Evolutionary conservation across 2,888 invertebrate species (phyloP), one percentile per base, ranked within the genome.

Genomic region (Sphaeridia pumilis): DNA sequence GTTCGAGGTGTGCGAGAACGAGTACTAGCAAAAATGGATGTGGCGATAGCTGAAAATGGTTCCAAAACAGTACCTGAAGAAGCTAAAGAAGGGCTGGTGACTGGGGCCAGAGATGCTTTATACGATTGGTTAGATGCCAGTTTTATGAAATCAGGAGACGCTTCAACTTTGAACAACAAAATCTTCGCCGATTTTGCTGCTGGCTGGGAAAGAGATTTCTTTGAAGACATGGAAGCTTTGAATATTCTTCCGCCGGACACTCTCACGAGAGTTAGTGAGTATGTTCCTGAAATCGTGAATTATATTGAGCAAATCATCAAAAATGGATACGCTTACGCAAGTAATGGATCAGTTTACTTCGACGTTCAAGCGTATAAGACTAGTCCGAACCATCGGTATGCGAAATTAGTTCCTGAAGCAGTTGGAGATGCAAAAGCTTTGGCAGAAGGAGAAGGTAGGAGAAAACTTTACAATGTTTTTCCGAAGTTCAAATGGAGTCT

Each of bases 211-310:
- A 79, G 83, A 65, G 89, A 93, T 67, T 99, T 87, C 70, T 90
- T 93, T 70, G 82, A 82, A 67, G 95, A 97, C 69, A 97, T 97
- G 95, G 83, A 84, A 67, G 79, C 86, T 31, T 75, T 97, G 28
- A 94, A 95, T 78, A 92, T 98, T 42, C 74, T 90, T 52, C 84
- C 86, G 49, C 89, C 98, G 14, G 86, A 93, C 76, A 86, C 89
- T n/a, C 74, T 98, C 55, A 97, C 97, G 1, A 78, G 98, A 69
- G 98, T 98, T 28, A 95, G 94, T 69, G 98, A 99, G 77, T 98
- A 95, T 72, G 82, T 99, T 54, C 94, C 95, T 10, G 92, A 98
- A 75, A 95, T 97, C 62, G 76, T 97, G 26, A 74, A 74, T 21
- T 99, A 83, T 70, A 88, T 95, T 58, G 74, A 92, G 70, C 83